Base-by-base conservation (phyloP, 2,113 vertebrate species). In the Lota lota region DNA sequence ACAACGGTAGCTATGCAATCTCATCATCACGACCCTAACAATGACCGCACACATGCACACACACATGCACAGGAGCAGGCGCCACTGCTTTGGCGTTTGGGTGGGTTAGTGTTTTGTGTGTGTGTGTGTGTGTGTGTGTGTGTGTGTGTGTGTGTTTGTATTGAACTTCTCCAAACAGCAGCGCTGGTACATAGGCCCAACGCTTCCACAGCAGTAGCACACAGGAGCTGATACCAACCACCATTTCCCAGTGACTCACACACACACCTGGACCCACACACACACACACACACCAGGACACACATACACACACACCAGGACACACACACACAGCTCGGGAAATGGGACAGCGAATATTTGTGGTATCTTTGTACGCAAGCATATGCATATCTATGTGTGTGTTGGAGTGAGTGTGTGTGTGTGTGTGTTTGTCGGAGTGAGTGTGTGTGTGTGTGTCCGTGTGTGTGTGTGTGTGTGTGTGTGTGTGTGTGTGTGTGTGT, bases 1-100 rank as follows among this genome's bases (percentile, higher is more conserved):
- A 78, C 78, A 71, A 76, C 68, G 51, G 68, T 82, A 79, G 87
- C 83, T 83, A 92, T 85, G 90, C 74, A 61, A 18, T 63, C 82
- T 85, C 78, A 75, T 80, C 83, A 82, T 61, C 58, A 69, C 16
- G 77, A 74, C 70, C 75, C 61, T 70, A 59, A 28, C 83, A 73
- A 60, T 56, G 63, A 66, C 72, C 22, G 73, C 67, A 50, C 63
- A 60, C 36, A 60, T 4, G 40, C 54, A 28, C 1, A 65, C 22
- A 64, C 51, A 71, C 51, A 0, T 1, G 36, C 33, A 47, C 56
- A 40, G 22, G 61, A 18, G 78, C 28, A 33, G 28, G 3, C 28
- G 7, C 28, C 28, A 33, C 28, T 33, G 28, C 28, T 33, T 33
- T 33, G 3, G 28, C 28, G 28, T 33, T 33, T 33, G 28, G 28